Evolutionary conservation across 2,888 invertebrate species (phyloP).

Genomic region (Nomada hirtipes): DNA sequence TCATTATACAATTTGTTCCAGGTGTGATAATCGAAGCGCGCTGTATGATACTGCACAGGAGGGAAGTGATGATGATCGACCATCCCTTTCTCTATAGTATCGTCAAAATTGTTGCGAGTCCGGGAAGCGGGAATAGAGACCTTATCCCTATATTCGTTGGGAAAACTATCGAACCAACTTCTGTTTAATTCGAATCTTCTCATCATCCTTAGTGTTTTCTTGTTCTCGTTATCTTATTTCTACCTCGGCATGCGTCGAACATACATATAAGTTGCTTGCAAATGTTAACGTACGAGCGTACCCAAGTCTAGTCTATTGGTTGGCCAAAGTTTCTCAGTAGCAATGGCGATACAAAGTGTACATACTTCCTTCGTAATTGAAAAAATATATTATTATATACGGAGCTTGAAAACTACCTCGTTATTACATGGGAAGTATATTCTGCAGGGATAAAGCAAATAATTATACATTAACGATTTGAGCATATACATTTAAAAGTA

Average conservation of each 20-base stretch:
- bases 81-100: conserved; percentile 60
- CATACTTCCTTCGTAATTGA: neutral
- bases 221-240: neutral
- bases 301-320: conserved; percentile 28
- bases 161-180: conserved; percentile 22
- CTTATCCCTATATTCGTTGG: conserved; percentile 45
- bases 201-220: neutral
- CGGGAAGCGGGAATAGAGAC: conserved; percentile 6
- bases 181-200: neutral
- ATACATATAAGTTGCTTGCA: neutral
- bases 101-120: conserved; percentile 25
- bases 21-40: conserved; percentile 33
- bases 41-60: conserved; percentile 8
- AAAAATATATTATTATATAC: neutral
- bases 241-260: neutral
- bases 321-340: conserved; percentile 5
- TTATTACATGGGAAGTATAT: neutral
- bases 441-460: neutral
- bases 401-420: neutral
- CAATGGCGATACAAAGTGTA: neutral
- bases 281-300: neutral
- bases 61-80: conserved; percentile 25
- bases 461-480: neutral
- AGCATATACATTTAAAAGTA: neutral
- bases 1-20: conserved; percentile 49